phyloP scores from a whole-genome alignment of 2,888 invertebrate genomes.

The Augochlorella aurata region DNA sequence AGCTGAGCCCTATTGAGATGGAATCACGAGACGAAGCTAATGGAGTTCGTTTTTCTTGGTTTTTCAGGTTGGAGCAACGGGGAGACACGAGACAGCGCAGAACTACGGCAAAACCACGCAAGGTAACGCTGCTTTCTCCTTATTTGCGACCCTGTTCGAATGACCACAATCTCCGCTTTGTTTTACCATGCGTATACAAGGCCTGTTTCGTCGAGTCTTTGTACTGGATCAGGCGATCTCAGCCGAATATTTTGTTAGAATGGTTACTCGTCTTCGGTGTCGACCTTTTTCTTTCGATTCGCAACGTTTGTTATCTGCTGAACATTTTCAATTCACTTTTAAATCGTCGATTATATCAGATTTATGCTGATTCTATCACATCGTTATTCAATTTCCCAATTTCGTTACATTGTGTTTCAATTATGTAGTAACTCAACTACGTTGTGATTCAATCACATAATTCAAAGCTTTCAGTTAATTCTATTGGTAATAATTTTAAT shows the following conservation, averaged over 20 bases:
- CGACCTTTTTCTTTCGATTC: too few relatives aligned
- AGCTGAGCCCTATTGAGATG: not conserved
- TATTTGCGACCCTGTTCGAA: constrained; percentile 12
- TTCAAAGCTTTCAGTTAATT: too few relatives aligned
- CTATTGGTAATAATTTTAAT: too few relatives aligned
- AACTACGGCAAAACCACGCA: constrained; percentile 41
- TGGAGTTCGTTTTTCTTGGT: constrained; percentile 15
- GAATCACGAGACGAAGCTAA: not conserved
- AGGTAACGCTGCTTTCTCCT: constrained; percentile 52
- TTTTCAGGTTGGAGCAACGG: constrained; percentile 26
- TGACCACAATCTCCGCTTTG: not conserved
- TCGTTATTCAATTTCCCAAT: too few relatives aligned
- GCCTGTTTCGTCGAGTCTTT: not conserved
- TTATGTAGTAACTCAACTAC: too few relatives aligned
- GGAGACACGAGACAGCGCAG: constrained; percentile 30
- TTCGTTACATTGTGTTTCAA: too few relatives aligned
- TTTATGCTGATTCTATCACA: too few relatives aligned
- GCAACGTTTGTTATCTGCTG: too few relatives aligned
- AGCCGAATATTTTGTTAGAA: not conserved
- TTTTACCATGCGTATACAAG: not conserved
- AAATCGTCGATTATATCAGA: too few relatives aligned
- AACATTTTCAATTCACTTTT: too few relatives aligned
- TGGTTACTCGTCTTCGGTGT: not conserved
- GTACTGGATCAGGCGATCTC: too few relatives aligned
- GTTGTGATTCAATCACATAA: too few relatives aligned